Base-by-base conservation (phyloP, 2,888 invertebrate species). In the Euzetes globulus region DNA sequence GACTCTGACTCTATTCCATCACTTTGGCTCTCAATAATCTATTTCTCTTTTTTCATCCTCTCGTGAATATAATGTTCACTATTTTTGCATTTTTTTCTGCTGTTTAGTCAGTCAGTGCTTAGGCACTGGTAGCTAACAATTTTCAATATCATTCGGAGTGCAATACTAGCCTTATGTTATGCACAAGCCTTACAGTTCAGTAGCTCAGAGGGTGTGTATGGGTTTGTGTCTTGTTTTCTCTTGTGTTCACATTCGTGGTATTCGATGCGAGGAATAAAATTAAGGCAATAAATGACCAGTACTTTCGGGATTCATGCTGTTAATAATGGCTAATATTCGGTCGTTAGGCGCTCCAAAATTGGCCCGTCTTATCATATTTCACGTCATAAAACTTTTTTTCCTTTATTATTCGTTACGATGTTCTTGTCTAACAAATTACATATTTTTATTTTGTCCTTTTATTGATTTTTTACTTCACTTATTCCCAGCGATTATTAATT, bases 271-370 rank as follows among this genome's bases (percentile, higher is more conserved):
- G 58, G 9, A 58, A 25, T 58, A 25, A 58, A 58, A 58, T 58
- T 58, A 58, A 58, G 58, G 58, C 58, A 58, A 58, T 58, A 58
- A 52, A 58, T 58, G 58, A 58, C 58, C 58, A 58, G 9, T 52
- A 58, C 19, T 19, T 50, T 29, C 58, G 19, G 58, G 58, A 58
- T 58, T 58, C 58, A 58, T 58, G 58, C 58, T 58, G 25, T 17
- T 58, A 15, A 58, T 58, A 58, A 58, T 58, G 27, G 58, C 27
- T 15, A 58, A 58, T 58, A 25, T 58, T 15, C 3, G 6, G 58
- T 58, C 58, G 58, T 58, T 58, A 25, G 58, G 27, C 29, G 41
- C 41, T 41, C 41, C 58, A 15, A 58, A 58, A 58, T 25, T 58
- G 17, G 17, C 50, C 17, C 19, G 15, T 58, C 17, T 25, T 58